Evolutionary conservation across 2,797 vertebrate genomes (phyloP).

Genomic region (Betta splendens): DNA sequence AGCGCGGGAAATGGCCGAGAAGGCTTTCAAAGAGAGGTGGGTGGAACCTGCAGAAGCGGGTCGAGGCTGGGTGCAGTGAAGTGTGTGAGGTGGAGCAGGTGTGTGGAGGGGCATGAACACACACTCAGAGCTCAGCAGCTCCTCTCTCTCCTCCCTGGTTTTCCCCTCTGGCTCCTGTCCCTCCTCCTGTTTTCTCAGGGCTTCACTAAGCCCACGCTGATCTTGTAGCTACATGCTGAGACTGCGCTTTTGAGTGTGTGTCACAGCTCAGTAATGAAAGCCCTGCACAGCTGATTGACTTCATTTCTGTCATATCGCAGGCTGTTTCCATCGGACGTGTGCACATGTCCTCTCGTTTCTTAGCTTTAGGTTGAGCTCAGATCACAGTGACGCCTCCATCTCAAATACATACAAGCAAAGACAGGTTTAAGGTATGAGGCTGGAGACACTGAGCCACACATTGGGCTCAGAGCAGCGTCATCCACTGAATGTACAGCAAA

Average conservation of each 20-base stretch:
- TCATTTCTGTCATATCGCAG: constrained; percentile 1
- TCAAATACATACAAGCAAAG: constrained; percentile 29
- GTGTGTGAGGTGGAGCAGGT: constrained; percentile 41
- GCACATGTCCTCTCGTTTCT: constrained; percentile 31
- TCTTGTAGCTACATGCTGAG: constrained; percentile 54
- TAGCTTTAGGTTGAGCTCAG: constrained; percentile 42
- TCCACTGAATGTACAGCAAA: no score
- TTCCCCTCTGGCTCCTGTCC: constrained; percentile 1
- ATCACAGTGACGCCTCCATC: constrained; percentile 42
- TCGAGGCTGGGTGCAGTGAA: background rate
- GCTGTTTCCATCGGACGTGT: background rate
- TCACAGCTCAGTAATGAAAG: constrained; percentile 20
- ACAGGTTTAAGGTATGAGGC: constrained; percentile 46
- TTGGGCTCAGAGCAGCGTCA: no score
- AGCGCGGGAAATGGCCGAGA: constrained; percentile 93
- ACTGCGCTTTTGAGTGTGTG: constrained; percentile 23
- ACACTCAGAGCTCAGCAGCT: constrained; percentile 26
- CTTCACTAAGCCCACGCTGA: constrained; percentile 18
- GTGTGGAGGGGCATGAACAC: no score
- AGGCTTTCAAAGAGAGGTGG: constrained; percentile 92
- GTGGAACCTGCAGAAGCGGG: background rate
- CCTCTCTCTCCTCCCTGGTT: constrained; percentile 16
- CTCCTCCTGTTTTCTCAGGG: constrained; percentile 22
- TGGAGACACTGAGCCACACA: no score
- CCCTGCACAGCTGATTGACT: background rate